Evolutionary conservation across 1,140 invertebrate genomes (phyloP), one percentile per base, ranked within the genome.

Genomic region (Magallana ariakensis): DNA sequence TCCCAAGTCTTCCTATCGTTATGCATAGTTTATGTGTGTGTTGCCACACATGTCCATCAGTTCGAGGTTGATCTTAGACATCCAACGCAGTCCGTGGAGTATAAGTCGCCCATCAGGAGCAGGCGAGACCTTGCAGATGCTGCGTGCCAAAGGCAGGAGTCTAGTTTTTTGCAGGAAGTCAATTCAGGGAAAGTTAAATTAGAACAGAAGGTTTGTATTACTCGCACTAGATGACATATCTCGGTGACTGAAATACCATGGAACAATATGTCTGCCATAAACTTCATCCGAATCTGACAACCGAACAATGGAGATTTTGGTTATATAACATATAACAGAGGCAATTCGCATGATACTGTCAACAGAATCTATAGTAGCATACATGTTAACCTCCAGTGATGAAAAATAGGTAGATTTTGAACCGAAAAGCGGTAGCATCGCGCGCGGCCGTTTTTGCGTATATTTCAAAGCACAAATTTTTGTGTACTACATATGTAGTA

Each of bases 131-230:
- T 75, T 0, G 19, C 22, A 75, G 66, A 75, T 75, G 11, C 7
- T 5, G 22, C 1, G 13, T 75, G 66, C 66, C 9, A 26, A 26
- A 8, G 11, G 11, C 66, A 75, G 66, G 66, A 75, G 22, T 13
- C 22, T 8, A 75, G 11, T 11, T 75, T 75, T 13, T 75, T 75
- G 66, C 19, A 46, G 22, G 66, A 75, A 33, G 22, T 75, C 22
- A 75, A 75, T 26, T 75, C 66, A 10, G 66, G 66, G 11, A 75
- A 75, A 33, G 66, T 75, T 11, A 75, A 75, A 75, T 26, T 75
- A 4, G 66, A 75, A 13, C 66, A 26, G 22, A 75, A 75, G 66
- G 66, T 75, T 75, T 75, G 66, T 75, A 10, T 75, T 46, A 46
- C 33, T 46, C 33, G 33, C 33, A 46, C 33, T 4, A 46, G 33